Conservation (phyloP, 2,797 vertebrate genomes). For the Choloepus didactylus region DNA sequence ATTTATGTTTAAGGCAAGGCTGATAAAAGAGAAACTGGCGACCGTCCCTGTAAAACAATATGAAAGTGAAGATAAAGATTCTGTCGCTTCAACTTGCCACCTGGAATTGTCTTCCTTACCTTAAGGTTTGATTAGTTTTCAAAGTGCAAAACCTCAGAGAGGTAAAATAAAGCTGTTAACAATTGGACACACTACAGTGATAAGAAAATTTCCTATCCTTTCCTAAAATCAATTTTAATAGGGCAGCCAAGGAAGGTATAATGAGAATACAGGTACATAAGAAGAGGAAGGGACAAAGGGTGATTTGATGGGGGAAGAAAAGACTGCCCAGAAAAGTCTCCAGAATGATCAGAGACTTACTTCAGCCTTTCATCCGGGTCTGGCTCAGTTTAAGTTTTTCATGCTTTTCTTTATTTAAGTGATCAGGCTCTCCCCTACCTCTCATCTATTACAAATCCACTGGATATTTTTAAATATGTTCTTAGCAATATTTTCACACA, state of each 20-base stretch:
- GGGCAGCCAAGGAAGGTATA: not conserved
- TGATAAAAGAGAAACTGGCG: not conserved
- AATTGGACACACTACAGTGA: not conserved
- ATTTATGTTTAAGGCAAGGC: constrained; percentile 4
- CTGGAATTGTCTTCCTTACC: not conserved
- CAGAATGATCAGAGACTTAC: not conserved
- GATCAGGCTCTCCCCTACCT: not conserved
- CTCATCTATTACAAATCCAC: constrained; percentile 7
- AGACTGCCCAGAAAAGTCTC: not conserved
- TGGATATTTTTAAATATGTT: constrained; percentile 59
- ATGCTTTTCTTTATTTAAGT: constrained; percentile 38
- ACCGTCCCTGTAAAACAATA: not conserved
- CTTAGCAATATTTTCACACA: constrained; percentile 62
- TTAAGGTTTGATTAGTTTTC: constrained; percentile 35
- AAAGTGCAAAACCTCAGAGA: not conserved
- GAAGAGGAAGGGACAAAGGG: not conserved
- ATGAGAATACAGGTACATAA: not conserved
- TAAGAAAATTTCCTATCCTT: constrained; percentile 25
- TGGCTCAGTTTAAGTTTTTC: constrained; percentile 48
- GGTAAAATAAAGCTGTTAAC: not conserved
- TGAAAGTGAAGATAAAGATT: not conserved
- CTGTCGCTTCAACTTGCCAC: not conserved
- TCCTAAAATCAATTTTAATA: constrained; percentile 24
- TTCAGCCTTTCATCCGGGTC: not conserved
- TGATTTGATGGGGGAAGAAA: constrained; percentile 30